Conservation (phyloP, 1,140 invertebrate genomes). For the Marisa cornuarietis region DNA sequence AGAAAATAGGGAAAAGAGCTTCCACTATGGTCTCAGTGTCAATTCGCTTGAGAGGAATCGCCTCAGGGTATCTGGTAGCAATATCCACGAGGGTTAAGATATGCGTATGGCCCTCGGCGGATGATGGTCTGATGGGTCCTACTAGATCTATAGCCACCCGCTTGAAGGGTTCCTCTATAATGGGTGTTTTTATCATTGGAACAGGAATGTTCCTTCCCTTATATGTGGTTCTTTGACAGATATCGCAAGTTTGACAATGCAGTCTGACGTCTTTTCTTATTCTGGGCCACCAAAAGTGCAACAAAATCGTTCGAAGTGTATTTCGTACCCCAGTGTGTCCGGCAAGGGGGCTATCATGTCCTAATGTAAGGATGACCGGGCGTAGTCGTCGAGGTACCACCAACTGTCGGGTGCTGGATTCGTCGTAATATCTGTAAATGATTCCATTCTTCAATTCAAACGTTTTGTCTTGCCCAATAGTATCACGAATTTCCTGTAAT, state of each 20-base stretch:
- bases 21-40: conserved; percentile 33
- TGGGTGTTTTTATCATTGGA: too few species aligned
- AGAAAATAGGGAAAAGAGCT: conserved; percentile 49
- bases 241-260: conserved; percentile 24
- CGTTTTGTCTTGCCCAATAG: too few species aligned
- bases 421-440: background rate
- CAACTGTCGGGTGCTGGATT: conserved; percentile 3
- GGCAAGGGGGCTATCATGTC: conserved; percentile 22
- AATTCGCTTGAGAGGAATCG: too few species aligned
- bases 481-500: too few species aligned
- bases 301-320: conserved; percentile 10
- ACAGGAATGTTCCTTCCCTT: conserved; percentile 21
- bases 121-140: conserved; percentile 29
- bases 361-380: background rate
- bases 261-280: conserved; percentile 10
- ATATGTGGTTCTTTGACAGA: conserved; percentile 23
- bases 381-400: background rate
- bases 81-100: conserved; percentile 35
- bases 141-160: conserved; percentile 39
- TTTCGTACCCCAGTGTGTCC: conserved; percentile 28
- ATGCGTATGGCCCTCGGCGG: conserved; percentile 36
- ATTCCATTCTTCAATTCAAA: background rate
- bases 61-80: too few species aligned
- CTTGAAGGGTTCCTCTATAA: conserved; percentile 39
- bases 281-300: conserved; percentile 28